These are phyloP conservation scores for Halcyon chelicuti DNA, from an alignment of 2,797 vertebrate species.

Conservation along the genomic window DNA sequence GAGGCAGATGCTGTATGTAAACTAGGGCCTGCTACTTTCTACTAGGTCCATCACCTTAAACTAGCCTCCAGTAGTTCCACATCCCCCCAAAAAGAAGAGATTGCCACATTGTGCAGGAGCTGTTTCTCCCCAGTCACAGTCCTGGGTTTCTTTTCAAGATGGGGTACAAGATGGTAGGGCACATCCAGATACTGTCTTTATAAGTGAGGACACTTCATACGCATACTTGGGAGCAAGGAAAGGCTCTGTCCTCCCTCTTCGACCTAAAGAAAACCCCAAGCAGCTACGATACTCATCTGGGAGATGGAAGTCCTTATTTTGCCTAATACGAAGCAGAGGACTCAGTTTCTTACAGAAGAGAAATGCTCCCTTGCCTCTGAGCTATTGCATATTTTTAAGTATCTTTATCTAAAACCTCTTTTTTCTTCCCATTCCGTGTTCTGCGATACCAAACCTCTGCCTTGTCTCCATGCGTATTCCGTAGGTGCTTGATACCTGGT, in stretches of 20 bases:
- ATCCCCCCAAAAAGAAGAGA: accelerated
- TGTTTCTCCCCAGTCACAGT: neutral
- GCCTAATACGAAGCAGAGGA: neutral
- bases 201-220: neutral
- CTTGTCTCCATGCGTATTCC: neutral
- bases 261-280: neutral
- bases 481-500: neutral
- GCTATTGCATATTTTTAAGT: neutral
- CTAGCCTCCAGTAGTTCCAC: neutral
- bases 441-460: neutral
- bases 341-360: neutral
- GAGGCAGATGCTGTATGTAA: neutral
- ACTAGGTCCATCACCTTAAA: neutral
- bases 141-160: neutral
- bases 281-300: neutral
- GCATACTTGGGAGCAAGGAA: neutral
- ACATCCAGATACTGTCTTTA: neutral
- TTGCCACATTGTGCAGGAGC: neutral
- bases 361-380: neutral
- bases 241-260: neutral
- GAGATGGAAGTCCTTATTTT: neutral
- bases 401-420: neutral
- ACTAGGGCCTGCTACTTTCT: no score
- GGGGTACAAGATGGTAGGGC: no score
- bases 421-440: neutral